Evolutionary conservation across 2,888 invertebrate genomes (phyloP), one percentile per base, ranked within the genome.

Genomic region (Phaedon cochleariae): DNA sequence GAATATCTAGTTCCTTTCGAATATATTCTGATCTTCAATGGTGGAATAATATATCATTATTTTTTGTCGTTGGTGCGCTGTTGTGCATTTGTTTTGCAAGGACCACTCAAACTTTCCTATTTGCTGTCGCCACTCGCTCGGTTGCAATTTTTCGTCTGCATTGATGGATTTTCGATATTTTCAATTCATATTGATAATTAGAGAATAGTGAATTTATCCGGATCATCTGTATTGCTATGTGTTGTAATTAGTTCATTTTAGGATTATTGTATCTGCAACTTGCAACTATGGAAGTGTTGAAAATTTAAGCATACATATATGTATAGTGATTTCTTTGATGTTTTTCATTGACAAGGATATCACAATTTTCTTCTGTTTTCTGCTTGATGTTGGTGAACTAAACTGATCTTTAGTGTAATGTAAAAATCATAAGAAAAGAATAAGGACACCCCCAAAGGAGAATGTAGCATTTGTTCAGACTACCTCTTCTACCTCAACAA

Each of bases 21-120:
- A 65, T 15, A 29, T 46, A 62, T 69, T 65, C 68, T 64, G 55
- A 69, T 68, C 64, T 67, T 61, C 60, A 67, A 61, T 59, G 49
- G 20, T 46, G 58, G 48, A 51, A 58, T 59, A 21, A 17, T 6
- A 34, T 18, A 15, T 73, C 73, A 71, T 75, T 79, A 77, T 80
- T 80, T 73, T 77, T 77, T 83, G 82, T 84, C 83, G 83, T 82
- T 81, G 79, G 81, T 82, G 81, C 82, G 82, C 82, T 84, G 82
- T 82, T 84, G 82, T 84, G 83, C 84, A 84, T 84, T 83, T 83
- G 85, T 86, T 85, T 72, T 88, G 89, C 90, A 90, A 91, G 90
- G 91, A 91, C 90, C 90, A 90, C 90, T 91, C 90, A 91, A 91
- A 89, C 84, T 87, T 88, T 88, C 88, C 88, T 87, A 86, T 79